Evolutionary conservation across 2,113 vertebrate genomes (phyloP).

Genomic region (western clawed frog (Xenopus tropicalis)): DNA sequence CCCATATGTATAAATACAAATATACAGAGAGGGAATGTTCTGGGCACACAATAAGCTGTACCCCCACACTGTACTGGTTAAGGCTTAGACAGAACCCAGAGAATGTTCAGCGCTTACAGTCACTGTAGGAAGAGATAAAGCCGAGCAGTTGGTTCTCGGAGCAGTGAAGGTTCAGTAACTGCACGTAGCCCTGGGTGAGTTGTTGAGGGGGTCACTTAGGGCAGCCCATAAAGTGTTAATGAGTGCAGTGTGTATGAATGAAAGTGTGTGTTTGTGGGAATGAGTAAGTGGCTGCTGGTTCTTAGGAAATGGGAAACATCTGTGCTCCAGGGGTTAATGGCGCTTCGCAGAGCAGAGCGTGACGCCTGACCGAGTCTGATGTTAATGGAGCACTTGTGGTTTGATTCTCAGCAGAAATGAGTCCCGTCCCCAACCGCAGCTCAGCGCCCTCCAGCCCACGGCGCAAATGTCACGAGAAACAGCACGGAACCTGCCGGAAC

Average conservation of each 20-base stretch:
- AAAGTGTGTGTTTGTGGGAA: conserved; percentile 25
- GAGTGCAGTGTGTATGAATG: background rate
- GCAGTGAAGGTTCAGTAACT: background rate
- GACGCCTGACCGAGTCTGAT: conserved; percentile 6
- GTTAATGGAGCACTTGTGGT: conserved; percentile 35
- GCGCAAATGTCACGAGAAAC: background rate
- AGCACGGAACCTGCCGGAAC: background rate
- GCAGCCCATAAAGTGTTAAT: background rate
- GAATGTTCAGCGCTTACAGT: no score
- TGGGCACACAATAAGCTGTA: no score
- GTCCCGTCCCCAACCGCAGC: conserved; percentile 16
- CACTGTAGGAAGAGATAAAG: no score
- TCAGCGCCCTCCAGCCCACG: background rate
- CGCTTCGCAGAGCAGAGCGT: conserved; percentile 17
- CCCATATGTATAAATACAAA: no score
- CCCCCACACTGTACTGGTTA: no score
- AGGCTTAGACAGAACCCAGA: no score
- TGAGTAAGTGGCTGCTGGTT: conserved; percentile 1
- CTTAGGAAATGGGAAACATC: conserved; percentile 28
- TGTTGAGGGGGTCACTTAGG: background rate
- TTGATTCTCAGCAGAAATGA: conserved; percentile 32
- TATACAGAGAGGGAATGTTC: no score
- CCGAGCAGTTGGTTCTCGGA: background rate
- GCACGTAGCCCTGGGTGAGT: background rate
- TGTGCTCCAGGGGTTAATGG: conserved; percentile 41